These are phyloP conservation scores for Melanchra persicariae DNA, from an alignment of 2,888 invertebrate genomes.

Conservation along the genomic window DNA sequence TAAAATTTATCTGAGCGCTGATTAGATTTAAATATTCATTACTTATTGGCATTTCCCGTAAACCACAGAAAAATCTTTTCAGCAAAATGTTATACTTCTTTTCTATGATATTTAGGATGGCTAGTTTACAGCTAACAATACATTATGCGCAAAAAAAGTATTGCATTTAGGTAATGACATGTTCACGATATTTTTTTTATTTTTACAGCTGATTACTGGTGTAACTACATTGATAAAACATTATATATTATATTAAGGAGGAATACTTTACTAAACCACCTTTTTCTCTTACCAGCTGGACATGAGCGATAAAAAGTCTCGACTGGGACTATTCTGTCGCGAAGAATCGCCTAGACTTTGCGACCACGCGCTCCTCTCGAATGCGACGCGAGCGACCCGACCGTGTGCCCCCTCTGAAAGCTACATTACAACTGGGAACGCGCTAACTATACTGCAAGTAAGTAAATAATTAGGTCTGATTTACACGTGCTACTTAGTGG, in stretches of 20 bases:
- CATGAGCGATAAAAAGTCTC: constrained; percentile 88
- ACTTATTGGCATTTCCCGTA: neutral
- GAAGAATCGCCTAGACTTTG: constrained; percentile 94
- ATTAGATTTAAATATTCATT: constrained; percentile 20
- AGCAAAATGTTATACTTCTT: neutral
- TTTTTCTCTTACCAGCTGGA: constrained; percentile 77
- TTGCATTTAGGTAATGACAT: neutral
- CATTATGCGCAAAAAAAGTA: neutral
- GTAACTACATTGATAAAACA: neutral
- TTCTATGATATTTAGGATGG: too few species aligned
- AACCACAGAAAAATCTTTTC: too few species aligned
- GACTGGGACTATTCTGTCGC: constrained; percentile 94
- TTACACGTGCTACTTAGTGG: constrained; percentile 34
- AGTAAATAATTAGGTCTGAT: constrained; percentile 56
- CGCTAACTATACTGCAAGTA: constrained; percentile 94
- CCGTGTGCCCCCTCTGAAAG: constrained; percentile 94
- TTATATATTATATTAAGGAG: neutral
- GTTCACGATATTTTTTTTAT: too few species aligned
- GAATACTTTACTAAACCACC: neutral
- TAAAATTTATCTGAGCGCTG: constrained; percentile 15
- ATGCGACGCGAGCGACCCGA: constrained; percentile 93
- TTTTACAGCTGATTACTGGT: neutral
- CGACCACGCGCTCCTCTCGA: constrained; percentile 93
- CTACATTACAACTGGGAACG: constrained; percentile 94
- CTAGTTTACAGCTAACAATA: too few species aligned